Evolutionary conservation across 2,888 invertebrate species (phyloP).

Genomic region (Euclidia mi): DNA sequence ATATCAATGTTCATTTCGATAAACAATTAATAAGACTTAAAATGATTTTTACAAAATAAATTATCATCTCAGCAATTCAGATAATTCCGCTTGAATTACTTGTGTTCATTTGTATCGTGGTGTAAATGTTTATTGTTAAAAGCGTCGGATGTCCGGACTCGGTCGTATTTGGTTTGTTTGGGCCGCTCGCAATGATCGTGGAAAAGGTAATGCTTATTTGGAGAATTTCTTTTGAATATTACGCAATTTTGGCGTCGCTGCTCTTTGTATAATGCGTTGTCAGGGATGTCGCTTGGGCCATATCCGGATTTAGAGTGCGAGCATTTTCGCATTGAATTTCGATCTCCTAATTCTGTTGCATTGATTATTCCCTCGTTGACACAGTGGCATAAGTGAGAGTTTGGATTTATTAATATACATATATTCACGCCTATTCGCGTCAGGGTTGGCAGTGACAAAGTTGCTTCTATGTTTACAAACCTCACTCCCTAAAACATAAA

Average conservation of each 20-base stretch:
- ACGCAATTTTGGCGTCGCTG: slow-evolving; percentile 24
- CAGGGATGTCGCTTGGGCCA: not conserved
- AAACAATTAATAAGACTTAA: too few relatives aligned
- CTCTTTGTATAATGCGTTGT: slow-evolving; percentile 30
- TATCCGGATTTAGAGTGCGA: not conserved
- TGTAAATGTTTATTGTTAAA: slow-evolving; percentile 47
- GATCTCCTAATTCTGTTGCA: too few relatives aligned
- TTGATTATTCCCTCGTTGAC: too few relatives aligned
- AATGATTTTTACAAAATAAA: too few relatives aligned
- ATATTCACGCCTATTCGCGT: too few relatives aligned
- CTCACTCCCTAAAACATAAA: too few relatives aligned
- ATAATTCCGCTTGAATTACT: slow-evolving; percentile 19
- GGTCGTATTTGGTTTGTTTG: slow-evolving; percentile 42
- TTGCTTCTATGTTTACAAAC: too few relatives aligned
- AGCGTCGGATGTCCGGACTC: slow-evolving; percentile 45
- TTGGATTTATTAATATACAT: too few relatives aligned
- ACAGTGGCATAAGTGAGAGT: too few relatives aligned
- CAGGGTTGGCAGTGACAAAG: too few relatives aligned
- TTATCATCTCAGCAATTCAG: not conserved
- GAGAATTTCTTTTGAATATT: slow-evolving; percentile 42
- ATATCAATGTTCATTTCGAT: too few relatives aligned
- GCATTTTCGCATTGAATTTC: too few relatives aligned
- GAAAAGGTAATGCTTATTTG: slow-evolving; percentile 39
- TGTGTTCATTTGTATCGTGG: not conserved
- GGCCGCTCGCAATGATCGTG: slow-evolving; percentile 37